Evolutionary conservation across 2,797 vertebrate species (phyloP), one percentile per base, ranked within the genome.

Genomic region (Meda fulgida): DNA sequence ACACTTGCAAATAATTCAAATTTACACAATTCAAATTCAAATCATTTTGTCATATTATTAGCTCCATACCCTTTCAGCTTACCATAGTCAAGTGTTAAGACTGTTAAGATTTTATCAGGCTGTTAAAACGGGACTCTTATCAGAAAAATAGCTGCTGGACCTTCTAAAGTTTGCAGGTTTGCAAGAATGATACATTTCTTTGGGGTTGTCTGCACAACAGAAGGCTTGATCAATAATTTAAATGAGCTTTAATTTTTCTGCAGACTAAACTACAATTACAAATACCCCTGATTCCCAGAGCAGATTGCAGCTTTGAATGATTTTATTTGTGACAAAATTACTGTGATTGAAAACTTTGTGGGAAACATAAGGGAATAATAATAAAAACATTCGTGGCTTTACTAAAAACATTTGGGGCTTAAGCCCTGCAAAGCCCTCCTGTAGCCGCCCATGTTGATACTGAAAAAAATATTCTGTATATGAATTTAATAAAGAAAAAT

Each of bases 241-340:
- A 77, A 77, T 18, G 14, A 60, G 53, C 34, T 60, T 77, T 60
- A 0, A 21, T 58, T 77, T 76, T 38, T 77, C 23, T 60, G 34
- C 7, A 77, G 53, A 77, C 60, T 60, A 60, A 77, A 77, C 53
- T 77, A 40, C 53, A 77, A 26, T 53, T 75, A 53, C 19, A 72
- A 72, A 72, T 29, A 34, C 26, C 1, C 19, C 26, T 53, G 46
- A 51, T 77, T 77, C 14, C 11, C 51, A 58, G 34, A 77, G 53
- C 75, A 77, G 53, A 77, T 26, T 77, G 75, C 53, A 60, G 53
- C 34, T 77, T 78, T 78, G 75, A 78, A 60, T 78, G 34, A 78
- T 78, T 78, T 40, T 40, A 58, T 58, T 38, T 58, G 75, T 18
- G 34, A 58, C 31, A 21, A 66, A 66, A 34, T 34, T 19, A 67